phyloP scores from a whole-genome alignment of 1,140 invertebrate species.

The Brachionus rotundiformis region DNA sequence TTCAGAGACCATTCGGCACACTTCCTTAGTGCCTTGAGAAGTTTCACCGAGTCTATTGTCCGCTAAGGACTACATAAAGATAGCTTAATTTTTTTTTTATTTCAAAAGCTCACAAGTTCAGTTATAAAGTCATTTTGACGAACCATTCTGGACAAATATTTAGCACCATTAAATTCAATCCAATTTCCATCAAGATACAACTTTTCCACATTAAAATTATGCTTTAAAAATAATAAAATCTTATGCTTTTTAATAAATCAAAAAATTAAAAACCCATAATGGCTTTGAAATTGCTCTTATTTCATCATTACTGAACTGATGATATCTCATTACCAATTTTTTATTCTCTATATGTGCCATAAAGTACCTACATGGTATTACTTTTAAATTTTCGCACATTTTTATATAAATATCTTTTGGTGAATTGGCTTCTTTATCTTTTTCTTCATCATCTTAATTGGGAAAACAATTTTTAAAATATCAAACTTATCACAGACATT shows the following conservation, averaged over 20 bases:
- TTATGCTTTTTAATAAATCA: neutral
- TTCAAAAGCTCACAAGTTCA: conserved; percentile 52
- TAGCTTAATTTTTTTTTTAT: conserved; percentile 56
- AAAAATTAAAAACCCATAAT: conserved; percentile 57
- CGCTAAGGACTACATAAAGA: conserved; percentile 52
- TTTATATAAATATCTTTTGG: conserved; percentile 52
- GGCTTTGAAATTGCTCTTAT: conserved; percentile 61
- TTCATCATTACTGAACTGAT: conserved; percentile 59
- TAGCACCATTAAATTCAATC: conserved; percentile 53
- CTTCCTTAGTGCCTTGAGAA: conserved; percentile 53
- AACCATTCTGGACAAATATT: conserved; percentile 54
- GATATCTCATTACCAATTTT: conserved; percentile 60
- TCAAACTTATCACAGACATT: neutral
- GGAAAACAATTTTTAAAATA: neutral
- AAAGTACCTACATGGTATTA: conserved; percentile 62
- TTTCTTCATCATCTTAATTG: conserved; percentile 46
- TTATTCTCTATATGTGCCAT: conserved; percentile 59
- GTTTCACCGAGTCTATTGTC: conserved; percentile 59
- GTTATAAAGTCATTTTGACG: conserved; percentile 54
- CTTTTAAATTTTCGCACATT: conserved; percentile 59
- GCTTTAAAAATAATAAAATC: conserved; percentile 38
- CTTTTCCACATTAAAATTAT: conserved; percentile 53
- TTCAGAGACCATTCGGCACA: conserved; percentile 26
- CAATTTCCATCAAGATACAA: conserved; percentile 54
- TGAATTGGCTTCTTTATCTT: conserved; percentile 53